Percentiles rank a stretch among this genome's conserved stretches.
These are phyloP conservation scores for Macrosiphum euphorbiae DNA, from an alignment of 2,888 invertebrate species.

Conservation along the genomic window DNA sequence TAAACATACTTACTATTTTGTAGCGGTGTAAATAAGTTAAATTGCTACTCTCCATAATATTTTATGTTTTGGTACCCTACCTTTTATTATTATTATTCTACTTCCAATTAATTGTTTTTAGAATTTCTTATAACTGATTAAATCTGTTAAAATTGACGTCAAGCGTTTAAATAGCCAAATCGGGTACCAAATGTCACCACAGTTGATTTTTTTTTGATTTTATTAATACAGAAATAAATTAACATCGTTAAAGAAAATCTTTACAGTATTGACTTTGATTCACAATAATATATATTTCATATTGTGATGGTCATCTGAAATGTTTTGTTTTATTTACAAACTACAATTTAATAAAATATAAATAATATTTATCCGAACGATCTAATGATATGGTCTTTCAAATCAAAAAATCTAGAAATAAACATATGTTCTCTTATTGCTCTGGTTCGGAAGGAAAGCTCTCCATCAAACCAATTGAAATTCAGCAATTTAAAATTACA, in stretches of 20 bases:
- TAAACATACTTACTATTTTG: not conserved
- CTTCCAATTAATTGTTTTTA: not conserved
- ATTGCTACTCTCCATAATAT: not conserved
- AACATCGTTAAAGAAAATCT: not conserved
- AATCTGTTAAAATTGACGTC: not conserved
- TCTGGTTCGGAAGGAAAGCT: not conserved
- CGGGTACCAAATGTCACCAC: not conserved
- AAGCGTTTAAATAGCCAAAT: not conserved
- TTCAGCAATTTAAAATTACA: not conserved
- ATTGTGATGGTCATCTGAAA: not conserved
- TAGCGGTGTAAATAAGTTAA: not conserved
- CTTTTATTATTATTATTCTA: not conserved
- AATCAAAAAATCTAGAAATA: conserved; percentile 5
- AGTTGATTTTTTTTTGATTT: not conserved
- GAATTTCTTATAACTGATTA: not conserved
- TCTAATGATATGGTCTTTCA: not conserved
- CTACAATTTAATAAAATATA: not conserved
- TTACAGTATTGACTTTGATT: too few species aligned
- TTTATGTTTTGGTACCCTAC: not conserved
- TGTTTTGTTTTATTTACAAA: not conserved
- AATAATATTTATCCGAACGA: not conserved
- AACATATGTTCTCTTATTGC: not conserved
- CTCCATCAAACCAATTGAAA: not conserved
- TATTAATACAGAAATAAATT: not conserved
- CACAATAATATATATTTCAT: not conserved